These are phyloP conservation scores for Neomonachus schauinslandi DNA, from an alignment of 2,113 vertebrate species.

Conservation along the genomic window DNA sequence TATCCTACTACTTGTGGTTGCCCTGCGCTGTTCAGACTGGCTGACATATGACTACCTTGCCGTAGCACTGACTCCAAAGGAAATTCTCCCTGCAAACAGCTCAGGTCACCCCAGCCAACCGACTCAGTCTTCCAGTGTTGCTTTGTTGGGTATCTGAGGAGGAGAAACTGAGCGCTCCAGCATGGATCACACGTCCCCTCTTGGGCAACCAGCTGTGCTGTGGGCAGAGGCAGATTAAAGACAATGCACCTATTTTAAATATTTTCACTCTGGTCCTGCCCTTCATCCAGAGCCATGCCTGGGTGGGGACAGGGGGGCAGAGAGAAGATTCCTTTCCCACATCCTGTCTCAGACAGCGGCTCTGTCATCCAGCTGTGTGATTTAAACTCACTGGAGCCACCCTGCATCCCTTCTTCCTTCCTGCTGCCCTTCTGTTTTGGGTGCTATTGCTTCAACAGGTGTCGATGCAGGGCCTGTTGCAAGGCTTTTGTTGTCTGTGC, in stretches of 20 bases:
- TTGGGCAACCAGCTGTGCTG: neutral
- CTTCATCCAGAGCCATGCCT: neutral
- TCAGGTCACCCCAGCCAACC: neutral
- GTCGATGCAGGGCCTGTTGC: neutral
- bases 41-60: neutral
- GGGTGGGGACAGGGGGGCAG: neutral
- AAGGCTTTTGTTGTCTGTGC: neutral
- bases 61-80: neutral
- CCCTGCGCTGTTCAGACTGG: neutral
- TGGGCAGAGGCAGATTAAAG: neutral
- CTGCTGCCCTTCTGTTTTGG: neutral
- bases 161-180: neutral
- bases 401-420: neutral
- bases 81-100: neutral
- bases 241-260: neutral
- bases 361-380: neutral
- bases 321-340: neutral
- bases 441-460: neutral
- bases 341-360: neutral
- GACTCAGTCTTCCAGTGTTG: neutral
- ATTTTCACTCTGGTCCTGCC: neutral
- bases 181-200: rapidly evolving
- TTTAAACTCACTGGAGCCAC: neutral
- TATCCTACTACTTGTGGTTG: neutral
- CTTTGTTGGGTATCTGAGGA: neutral